Evolutionary conservation across 1,140 invertebrate genomes (phyloP), one percentile per base, ranked within the genome.

Genomic region (Hylyphantes graminicola): DNA sequence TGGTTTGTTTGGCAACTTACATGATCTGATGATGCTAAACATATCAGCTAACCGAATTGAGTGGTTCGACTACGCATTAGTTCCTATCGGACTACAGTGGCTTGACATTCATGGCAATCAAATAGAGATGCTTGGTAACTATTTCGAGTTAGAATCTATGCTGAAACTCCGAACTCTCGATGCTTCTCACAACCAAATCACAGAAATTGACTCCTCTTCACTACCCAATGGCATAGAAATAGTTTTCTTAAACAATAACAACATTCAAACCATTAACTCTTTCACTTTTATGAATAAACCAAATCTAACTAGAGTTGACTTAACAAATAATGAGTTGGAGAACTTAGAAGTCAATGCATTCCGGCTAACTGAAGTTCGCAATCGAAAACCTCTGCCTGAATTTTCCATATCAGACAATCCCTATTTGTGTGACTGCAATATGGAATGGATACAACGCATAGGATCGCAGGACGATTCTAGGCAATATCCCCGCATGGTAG

Each of bases 21-120:
- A 94, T 2, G 94, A 93, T 86, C 90, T 98, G 59, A 90, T 95
- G 86, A 96, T 95, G 95, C 90, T 98, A 21, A 98, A 97, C 90
- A 94, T 97, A 85, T 96, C 95, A 54, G 95, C 96, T 90, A 98
- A 98, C 91, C 93, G 94, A 87, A 91, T 98, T 86, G 92, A 95
- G 87, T 94, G 94, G 93, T 97, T 98, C 90, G 96, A 97, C 90
- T 97, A 97, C 89, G 92, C 94, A 13, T 91, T 96, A 78, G 93
- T 97, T 63, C 96, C 96, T 0, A 89, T 90, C 70, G 93, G 93
- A 83, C 91, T 97, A 82, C 94, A 96, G 87, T 97, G 95, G 95
- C 90, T 98, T 64, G 96, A 97, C 90, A 91, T 97, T 87, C 96
- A 97, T 89, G 94, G 94, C 88, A 97, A 98, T 90, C 93, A 94